These are phyloP conservation scores for Hydractinia symbiolongicarpus DNA, from an alignment of 30 jellyfish, hydroid and myxozoan species.

Conservation along the genomic window DNA sequence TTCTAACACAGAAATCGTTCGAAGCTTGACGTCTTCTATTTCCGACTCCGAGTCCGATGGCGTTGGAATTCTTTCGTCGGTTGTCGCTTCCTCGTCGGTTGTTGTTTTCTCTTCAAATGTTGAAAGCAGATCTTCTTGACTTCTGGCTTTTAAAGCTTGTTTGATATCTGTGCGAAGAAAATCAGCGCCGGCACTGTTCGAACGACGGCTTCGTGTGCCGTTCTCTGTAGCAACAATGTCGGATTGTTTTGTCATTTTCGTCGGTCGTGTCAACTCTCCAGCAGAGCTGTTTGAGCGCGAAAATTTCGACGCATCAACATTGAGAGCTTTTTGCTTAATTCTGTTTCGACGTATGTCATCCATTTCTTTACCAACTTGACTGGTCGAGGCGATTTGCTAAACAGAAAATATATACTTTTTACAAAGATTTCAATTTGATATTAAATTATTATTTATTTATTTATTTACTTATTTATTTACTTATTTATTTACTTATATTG, in stretches of 20 bases:
- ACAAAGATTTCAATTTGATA: no score
- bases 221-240: neutral
- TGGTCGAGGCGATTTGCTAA: conserved; percentile 24
- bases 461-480: no score
- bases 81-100: neutral
- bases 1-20: no score
- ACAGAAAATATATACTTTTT: neutral
- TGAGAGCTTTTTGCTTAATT: conserved; percentile 8
- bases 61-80: no score
- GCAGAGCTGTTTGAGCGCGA: conserved; percentile 23
- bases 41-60: no score
- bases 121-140: neutral
- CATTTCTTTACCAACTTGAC: conserved; percentile 21
- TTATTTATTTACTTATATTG: no score
- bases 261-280: neutral
- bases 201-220: conserved; percentile 6
- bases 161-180: neutral
- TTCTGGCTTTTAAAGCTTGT: neutral
- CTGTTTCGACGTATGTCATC: neutral
- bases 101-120: neutral
- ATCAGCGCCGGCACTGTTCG: conserved; percentile 25
- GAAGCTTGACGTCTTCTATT: no score
- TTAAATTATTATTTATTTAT: no score
- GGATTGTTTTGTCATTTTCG: neutral
- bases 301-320: neutral